A percentile compares a stretch with the other conserved stretches of the same genome.
Evolutionary conservation across 2,797 vertebrate species (phyloP).

Genomic region (Urocyon cinereoargenteus): DNA sequence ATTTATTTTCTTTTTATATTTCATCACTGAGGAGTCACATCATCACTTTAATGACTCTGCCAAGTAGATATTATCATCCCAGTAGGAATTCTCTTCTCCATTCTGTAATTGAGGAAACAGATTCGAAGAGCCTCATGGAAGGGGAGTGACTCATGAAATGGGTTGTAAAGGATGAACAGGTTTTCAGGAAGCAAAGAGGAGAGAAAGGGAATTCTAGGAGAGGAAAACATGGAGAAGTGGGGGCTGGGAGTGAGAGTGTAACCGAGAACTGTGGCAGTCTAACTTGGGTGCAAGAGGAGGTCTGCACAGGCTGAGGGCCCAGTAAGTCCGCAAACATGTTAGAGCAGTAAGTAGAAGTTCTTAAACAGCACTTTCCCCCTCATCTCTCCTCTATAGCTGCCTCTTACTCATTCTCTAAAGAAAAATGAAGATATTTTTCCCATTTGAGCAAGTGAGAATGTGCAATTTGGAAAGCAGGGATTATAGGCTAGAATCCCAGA

Average conservation of each 20-base stretch:
- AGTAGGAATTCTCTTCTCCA: background rate
- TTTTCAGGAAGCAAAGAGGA: background rate
- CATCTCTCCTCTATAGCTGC: background rate
- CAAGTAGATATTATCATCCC: background rate
- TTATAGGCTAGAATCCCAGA: background rate
- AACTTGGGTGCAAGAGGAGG: background rate
- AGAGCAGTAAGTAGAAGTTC: background rate
- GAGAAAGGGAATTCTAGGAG: background rate
- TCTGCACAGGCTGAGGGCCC: background rate
- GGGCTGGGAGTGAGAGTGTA: background rate
- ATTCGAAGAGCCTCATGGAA: background rate
- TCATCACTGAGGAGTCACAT: background rate
- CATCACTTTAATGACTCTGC: conserved; percentile 9
- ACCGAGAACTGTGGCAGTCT: background rate
- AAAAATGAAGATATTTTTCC: background rate
- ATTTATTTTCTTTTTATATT: conserved; percentile 22
- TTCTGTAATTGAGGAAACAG: conserved; percentile 27
- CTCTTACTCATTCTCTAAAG: background rate
- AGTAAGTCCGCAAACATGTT: background rate
- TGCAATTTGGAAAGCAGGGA: background rate
- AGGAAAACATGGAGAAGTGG: conserved; percentile 13
- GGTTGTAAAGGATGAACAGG: background rate
- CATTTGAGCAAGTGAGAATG: background rate
- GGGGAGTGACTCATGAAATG: background rate
- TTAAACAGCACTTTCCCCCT: background rate